Conservation (phyloP, 2,797 vertebrate genomes). For the Neomorphus geoffroyi region DNA sequence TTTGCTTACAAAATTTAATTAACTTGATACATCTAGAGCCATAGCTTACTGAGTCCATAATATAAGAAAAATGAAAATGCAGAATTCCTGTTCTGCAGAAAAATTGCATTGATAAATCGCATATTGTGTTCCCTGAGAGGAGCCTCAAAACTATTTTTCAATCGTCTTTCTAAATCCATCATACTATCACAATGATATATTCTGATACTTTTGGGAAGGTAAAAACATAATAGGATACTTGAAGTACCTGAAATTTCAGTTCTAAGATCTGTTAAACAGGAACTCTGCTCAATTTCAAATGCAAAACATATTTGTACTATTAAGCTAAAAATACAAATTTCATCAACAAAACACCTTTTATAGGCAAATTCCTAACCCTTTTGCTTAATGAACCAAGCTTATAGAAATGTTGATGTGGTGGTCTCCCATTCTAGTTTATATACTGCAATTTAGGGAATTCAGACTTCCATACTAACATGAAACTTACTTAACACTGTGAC, state of each 20-base stretch:
- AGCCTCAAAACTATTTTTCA: background rate
- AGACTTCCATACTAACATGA: background rate
- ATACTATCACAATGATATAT: background rate
- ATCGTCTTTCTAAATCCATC: background rate
- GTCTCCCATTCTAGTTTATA: background rate
- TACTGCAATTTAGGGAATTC: background rate
- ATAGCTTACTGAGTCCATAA: background rate
- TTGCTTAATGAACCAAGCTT: background rate
- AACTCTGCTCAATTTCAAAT: background rate
- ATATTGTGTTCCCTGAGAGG: background rate
- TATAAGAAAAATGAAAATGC: background rate
- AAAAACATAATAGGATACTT: background rate
- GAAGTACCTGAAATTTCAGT: background rate
- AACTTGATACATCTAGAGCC: background rate
- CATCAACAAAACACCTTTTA: background rate
- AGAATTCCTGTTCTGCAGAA: background rate
- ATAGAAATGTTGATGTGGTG: background rate
- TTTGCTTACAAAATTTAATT: background rate
- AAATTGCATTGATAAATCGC: background rate
- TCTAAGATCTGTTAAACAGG: background rate
- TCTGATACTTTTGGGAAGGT: background rate
- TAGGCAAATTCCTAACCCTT: background rate
- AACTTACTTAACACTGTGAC: background rate
- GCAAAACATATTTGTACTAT: background rate
- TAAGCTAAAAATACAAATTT: background rate